Evolutionary conservation across 2,888 invertebrate genomes (phyloP).

Genomic region (Halictus quadricinctus): DNA sequence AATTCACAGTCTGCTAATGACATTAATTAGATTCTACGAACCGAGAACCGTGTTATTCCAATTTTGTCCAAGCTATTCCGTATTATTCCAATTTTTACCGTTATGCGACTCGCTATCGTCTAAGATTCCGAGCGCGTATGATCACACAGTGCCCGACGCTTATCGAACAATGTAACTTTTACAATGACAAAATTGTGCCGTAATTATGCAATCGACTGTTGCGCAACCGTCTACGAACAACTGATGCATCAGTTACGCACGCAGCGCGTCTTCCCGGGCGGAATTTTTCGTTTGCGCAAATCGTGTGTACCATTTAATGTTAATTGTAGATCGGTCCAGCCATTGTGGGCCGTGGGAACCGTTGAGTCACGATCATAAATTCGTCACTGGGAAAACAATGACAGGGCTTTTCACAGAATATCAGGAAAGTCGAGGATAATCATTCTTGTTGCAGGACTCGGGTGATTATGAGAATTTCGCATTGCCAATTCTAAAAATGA

Average conservation of each 20-base stretch:
- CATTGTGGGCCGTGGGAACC: background rate
- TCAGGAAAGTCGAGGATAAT: background rate
- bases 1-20: background rate
- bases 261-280: background rate
- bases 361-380: background rate
- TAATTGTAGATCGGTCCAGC: background rate
- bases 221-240: background rate
- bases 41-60: background rate
- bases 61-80: background rate
- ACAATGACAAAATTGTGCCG: background rate
- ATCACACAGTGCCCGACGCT: background rate
- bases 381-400: background rate
- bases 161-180: slow-evolving; percentile 17
- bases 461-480: background rate
- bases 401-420: slow-evolving; percentile 11
- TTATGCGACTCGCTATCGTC: background rate
- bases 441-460: background rate
- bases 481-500: background rate
- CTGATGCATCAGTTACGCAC: background rate
- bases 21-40: background rate
- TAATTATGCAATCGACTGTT: slow-evolving; percentile 20
- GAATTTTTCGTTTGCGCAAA: background rate
- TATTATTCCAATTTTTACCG: background rate
- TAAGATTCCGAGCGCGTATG: background rate
- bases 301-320: background rate